Evolutionary conservation across 2,888 invertebrate genomes (phyloP).

Genomic region (Hofmannophila pseudospretella): DNA sequence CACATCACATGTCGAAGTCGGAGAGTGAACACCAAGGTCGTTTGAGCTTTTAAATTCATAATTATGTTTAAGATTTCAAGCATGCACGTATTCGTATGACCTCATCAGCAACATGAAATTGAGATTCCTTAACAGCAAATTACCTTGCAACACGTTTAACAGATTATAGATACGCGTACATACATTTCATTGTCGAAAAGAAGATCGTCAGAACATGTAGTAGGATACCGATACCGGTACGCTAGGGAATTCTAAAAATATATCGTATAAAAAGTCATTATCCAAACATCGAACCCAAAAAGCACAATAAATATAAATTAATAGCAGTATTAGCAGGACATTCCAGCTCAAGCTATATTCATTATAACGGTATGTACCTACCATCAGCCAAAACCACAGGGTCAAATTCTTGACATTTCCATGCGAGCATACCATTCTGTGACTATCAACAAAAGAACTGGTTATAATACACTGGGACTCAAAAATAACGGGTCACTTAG

Average conservation of each 20-base stretch:
- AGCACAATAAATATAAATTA: not conserved
- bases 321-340: constrained; percentile 1
- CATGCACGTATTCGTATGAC: too few relatives aligned
- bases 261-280: too few relatives aligned
- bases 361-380: constrained; percentile 6
- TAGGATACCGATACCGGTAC: too few relatives aligned
- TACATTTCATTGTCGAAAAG: too few relatives aligned
- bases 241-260: too few relatives aligned
- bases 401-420: constrained; percentile 11
- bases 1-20: too few relatives aligned
- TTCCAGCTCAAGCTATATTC: not conserved
- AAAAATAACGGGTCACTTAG: too few relatives aligned
- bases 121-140: not conserved
- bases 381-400: constrained; percentile 7
- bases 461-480: constrained; percentile 1
- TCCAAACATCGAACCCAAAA: too few relatives aligned
- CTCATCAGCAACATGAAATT: constrained; percentile 6
- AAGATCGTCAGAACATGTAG: too few relatives aligned
- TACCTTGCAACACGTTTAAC: not conserved
- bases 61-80: constrained; percentile 5
- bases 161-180: too few relatives aligned
- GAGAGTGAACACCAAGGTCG: constrained; percentile 14
- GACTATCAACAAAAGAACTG: constrained; percentile 3
- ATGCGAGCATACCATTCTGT: not conserved
- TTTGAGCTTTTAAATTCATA: constrained; percentile 4